Conservation (phyloP, 2,797 vertebrate genomes). For the Hydrophis major region DNA sequence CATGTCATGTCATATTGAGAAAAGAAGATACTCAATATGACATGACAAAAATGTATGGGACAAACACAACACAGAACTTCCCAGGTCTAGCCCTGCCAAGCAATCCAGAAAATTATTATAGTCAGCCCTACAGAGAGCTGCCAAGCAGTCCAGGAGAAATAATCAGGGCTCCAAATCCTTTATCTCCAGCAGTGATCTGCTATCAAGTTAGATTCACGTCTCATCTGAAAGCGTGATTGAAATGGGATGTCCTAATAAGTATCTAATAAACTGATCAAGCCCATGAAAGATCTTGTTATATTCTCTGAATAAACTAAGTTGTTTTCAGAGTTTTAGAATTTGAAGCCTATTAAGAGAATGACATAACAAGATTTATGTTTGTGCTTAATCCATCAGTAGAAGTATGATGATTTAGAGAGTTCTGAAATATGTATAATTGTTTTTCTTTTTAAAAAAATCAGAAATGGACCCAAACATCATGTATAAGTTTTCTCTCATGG, state of each 20-base stretch:
- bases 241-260: not conserved
- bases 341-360: not conserved
- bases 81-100: not conserved
- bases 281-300: not conserved
- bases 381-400: not conserved
- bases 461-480: not conserved
- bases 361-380: not conserved
- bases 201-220: not conserved
- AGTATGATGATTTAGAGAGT: not conserved
- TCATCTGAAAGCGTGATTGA: not conserved
- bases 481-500: not conserved
- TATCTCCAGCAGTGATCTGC: not conserved
- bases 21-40: not conserved
- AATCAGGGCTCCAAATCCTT: not conserved
- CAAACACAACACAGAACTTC: not conserved
- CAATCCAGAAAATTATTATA: not conserved
- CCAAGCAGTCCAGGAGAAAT: not conserved
- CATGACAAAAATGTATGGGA: not conserved
- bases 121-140: not conserved
- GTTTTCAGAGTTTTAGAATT: not conserved
- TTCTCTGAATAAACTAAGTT: not conserved
- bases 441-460: not conserved
- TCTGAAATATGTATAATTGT: not conserved
- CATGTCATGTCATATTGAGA: not conserved
- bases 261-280: not conserved